Conservation (phyloP, 2,888 invertebrate species). For the Magallana nippona region DNA sequence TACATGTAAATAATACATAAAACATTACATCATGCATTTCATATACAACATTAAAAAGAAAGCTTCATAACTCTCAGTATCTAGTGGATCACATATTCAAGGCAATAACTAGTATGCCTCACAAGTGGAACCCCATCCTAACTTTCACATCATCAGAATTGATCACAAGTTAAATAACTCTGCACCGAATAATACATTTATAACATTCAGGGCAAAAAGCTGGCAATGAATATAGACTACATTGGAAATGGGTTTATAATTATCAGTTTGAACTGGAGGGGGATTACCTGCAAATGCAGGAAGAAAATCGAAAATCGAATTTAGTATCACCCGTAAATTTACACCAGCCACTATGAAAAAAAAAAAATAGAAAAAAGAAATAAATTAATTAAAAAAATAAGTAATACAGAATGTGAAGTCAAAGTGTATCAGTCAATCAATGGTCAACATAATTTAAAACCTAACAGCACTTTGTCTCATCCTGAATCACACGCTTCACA, state of each 20-base stretch:
- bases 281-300: not conserved
- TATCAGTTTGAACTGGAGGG: not conserved
- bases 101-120: not conserved
- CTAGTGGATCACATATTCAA: constrained; percentile 9
- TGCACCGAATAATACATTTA: not conserved
- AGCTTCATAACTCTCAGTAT: not conserved
- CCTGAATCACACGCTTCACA: not conserved
- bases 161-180: not conserved
- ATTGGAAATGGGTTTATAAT: not conserved
- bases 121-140: not conserved
- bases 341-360: not conserved
- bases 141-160: not conserved
- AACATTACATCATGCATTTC: constrained; percentile 30
- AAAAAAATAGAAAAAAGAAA: no score
- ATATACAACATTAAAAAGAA: constrained; percentile 23
- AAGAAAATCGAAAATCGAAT: not conserved
- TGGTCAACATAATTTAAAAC: constrained; percentile 25
- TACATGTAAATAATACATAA: constrained; percentile 31
- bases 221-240: constrained; percentile 27
- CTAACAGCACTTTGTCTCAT: constrained; percentile 19
- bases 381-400: no score
- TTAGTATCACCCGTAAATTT: constrained; percentile 18
- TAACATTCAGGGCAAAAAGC: constrained; percentile 22
- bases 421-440: not conserved
- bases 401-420: not conserved